A percentile compares a stretch with the other conserved stretches of the same genome.
Evolutionary conservation across 2,113 vertebrate species (phyloP).

Genomic region (Henicopernis longicauda): DNA sequence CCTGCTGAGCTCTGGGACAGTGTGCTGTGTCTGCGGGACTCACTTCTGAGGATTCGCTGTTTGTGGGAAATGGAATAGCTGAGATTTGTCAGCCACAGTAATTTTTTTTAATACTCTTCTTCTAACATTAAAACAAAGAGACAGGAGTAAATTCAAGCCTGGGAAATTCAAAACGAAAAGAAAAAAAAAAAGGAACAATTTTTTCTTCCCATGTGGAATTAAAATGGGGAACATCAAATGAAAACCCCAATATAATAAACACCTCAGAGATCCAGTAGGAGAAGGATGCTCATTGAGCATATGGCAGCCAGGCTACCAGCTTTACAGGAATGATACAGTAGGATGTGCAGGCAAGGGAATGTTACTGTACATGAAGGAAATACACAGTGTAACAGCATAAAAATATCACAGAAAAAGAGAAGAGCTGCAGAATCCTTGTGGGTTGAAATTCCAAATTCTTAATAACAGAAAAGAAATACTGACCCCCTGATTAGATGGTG

Average conservation of each 20-base stretch:
- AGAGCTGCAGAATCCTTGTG: background rate
- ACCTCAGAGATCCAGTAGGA: background rate
- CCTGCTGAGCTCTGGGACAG: background rate
- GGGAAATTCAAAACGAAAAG: background rate
- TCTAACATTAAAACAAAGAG: background rate
- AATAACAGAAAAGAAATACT: background rate
- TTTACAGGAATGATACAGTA: background rate
- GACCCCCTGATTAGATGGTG: too few species aligned
- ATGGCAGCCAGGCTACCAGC: background rate
- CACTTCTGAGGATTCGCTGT: rapidly evolving
- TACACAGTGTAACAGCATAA: too few species aligned
- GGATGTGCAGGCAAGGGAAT: background rate
- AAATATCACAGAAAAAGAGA: background rate
- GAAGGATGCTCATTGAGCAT: background rate
- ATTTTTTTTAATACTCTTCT: background rate
- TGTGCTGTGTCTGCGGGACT: background rate
- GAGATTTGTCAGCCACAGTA: background rate
- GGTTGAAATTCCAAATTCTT: background rate
- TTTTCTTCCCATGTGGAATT: background rate
- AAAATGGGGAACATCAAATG: background rate
- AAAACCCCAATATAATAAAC: too few species aligned
- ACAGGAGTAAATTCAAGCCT: background rate
- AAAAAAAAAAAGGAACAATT: background rate
- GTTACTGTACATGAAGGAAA: rapidly evolving
- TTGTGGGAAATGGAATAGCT: background rate